These are phyloP conservation scores for Apeira syringaria DNA, from an alignment of 2,888 invertebrate species.

Conservation along the genomic window DNA sequence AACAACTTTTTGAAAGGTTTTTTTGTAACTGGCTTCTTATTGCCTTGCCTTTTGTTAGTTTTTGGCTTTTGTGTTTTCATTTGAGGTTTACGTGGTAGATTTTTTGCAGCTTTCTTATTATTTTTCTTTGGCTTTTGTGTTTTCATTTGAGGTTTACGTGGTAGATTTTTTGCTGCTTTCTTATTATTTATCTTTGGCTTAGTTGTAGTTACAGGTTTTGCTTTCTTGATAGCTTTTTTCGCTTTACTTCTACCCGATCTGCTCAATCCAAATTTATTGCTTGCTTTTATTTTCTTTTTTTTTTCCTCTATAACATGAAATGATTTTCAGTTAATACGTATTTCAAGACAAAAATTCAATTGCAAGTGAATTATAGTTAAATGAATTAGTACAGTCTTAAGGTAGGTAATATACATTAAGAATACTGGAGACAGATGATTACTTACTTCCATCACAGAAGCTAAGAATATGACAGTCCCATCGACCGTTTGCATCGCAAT, in stretches of 20 bases:
- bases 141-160: slow-evolving; percentile 5
- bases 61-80: slow-evolving; percentile 1
- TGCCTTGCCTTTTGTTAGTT: neutral
- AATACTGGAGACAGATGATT: neutral
- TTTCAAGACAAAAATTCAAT: too few species aligned
- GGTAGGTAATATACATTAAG: too few species aligned
- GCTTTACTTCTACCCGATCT: neutral
- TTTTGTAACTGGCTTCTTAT: slow-evolving; percentile 3
- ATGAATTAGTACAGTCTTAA: too few species aligned
- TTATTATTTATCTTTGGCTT: slow-evolving; percentile 16
- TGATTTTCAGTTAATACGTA: too few species aligned
- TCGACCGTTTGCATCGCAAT: slow-evolving; percentile 58
- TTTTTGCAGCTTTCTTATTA: slow-evolving; percentile 19
- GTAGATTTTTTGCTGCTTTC: slow-evolving; percentile 9
- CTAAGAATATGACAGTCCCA: slow-evolving; percentile 70
- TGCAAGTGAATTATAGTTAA: too few species aligned
- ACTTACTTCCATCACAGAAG: slow-evolving; percentile 62
- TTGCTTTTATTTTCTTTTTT: slow-evolving; percentile 21
- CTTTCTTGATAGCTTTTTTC: slow-evolving; percentile 1
- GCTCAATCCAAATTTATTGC: too few species aligned
- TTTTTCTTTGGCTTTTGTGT: slow-evolving; percentile 12
- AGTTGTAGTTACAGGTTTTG: neutral
- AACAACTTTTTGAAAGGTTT: slow-evolving; percentile 5
- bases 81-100: neutral
- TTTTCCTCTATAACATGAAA: slow-evolving; percentile 21